These are phyloP conservation scores for Propsilocerus akamusi DNA, from an alignment of 1,140 invertebrate genomes.

Conservation along the genomic window DNA sequence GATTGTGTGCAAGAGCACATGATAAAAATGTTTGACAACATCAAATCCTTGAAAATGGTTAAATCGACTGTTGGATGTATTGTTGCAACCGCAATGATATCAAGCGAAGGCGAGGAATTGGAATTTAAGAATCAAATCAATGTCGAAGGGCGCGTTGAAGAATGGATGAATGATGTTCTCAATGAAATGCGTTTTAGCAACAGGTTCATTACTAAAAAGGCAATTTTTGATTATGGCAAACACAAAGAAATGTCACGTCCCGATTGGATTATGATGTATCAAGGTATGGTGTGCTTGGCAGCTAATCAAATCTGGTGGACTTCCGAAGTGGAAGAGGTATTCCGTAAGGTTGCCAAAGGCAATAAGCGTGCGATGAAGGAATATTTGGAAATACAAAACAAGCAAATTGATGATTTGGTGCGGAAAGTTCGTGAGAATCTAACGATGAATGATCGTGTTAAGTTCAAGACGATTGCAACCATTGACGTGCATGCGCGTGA, in stretches of 20 bases:
- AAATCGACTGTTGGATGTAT: conserved; percentile 38
- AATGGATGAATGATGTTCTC: conserved; percentile 76
- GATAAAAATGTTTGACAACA: conserved; percentile 91
- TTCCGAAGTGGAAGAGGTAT: conserved; percentile 78
- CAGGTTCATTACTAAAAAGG: conserved; percentile 70
- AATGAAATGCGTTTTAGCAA: conserved; percentile 69
- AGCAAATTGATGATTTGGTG: conserved; percentile 69
- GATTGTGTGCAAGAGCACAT: conserved; percentile 74
- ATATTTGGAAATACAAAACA: conserved; percentile 59
- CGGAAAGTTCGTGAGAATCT: conserved; percentile 42
- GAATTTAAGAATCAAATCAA: conserved; percentile 43
- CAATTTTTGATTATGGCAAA: conserved; percentile 68
- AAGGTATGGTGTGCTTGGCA: conserved; percentile 72
- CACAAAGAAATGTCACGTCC: conserved; percentile 31
- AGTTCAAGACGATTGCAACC: conserved; percentile 73
- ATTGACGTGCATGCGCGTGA: conserved; percentile 80
- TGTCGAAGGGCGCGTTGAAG: conserved; percentile 56
- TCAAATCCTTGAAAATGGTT: conserved; percentile 48
- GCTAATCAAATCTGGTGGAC: conserved; percentile 89
- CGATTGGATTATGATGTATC: conserved; percentile 74
- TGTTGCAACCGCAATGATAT: conserved; percentile 61
- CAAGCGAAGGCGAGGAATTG: conserved; percentile 71
- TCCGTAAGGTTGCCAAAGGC: conserved; percentile 52
- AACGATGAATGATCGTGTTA: conserved; percentile 59
- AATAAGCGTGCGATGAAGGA: conserved; percentile 77